Base-by-base conservation (phyloP, 2,797 vertebrate genomes). In the Liasis olivaceus region DNA sequence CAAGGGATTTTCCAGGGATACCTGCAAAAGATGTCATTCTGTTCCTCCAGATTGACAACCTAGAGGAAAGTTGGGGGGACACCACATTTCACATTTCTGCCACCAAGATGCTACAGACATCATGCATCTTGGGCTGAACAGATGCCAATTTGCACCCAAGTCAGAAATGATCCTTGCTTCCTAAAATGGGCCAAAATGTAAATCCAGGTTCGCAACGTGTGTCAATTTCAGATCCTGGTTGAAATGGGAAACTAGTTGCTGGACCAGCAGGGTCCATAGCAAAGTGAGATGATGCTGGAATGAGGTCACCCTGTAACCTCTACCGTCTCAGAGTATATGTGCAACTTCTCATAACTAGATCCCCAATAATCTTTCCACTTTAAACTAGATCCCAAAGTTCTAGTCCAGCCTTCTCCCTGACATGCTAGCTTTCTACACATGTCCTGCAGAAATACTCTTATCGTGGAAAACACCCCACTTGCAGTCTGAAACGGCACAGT, bases 11-110 rank as follows among this genome's bases (percentile, higher is more conserved):
- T 17, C 51, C 58, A 17, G 42, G 28, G 56, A 47, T 85, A 92
- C 91, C 87, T 89, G 87, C 58, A 85, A 66, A 91, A 56, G 60
- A 85, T 89, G 77, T 42, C 20, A 20, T 64, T 81, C 22, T 31
- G 2, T 22, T 54, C 66, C n/a, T 63, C 42, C 36, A 24, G 28
- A 54, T 63, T 59, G 8, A 36, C 14, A 1, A 13, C 58, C 81
- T 24, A 31, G 26, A 24, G 64, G 1, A 36, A 36, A 36, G n/a
- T 0, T 47, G 2, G 6, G 2, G 42, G 31, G 5, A 17, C 0
- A 22, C 2, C 9, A 56, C 15, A 54, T 56, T 69, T 42, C 51
- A 51, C 51, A 51, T 51, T 58, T 24, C 6, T 42, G n/a, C 17
- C 59, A 11, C 14, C 0, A 13, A 31, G n/a, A 28, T 42, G 22